Evolutionary conservation across 2,113 vertebrate species (phyloP), one percentile per base, ranked within the genome.

Genomic region (Phaetusa simplex): DNA sequence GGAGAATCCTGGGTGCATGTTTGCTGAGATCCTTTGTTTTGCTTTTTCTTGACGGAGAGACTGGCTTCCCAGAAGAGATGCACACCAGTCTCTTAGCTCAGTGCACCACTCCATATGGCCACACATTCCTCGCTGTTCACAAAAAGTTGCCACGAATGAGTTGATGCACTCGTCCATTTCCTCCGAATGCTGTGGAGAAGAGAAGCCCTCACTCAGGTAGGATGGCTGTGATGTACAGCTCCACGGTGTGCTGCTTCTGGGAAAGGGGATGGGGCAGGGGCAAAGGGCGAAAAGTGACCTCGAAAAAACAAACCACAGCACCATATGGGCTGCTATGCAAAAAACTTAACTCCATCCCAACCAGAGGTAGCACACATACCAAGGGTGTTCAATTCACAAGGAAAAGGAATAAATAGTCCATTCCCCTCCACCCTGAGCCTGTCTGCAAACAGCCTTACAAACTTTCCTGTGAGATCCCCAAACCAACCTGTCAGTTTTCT

Each of bases 1-100:
- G 56, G 59, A 84, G 52, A 64, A 43, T 59, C 83, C 70, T 86
- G 43, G 29, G 47, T 67, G 50, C 15, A 3, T 1, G 1, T 64
- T 91, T 86, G 22, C 38, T 9, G 77, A 64, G 69, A 56, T 89
- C 30, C n/a, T 82, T 89, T 84, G n/a, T 4, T 96, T 93, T 78
- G 24, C 43, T 82, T 89, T 65, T 53, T n/a, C 76, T 78, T 86
- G 83, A 59, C 38, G 71, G 83, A 50, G 82, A 78, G 42, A 32
- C 36, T 74, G 56, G 59, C 36, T 83, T 61, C 55, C 0, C 12
- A 78, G 81, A 78, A 64, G 17, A 71, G 59, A 82, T 96, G 94
- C 81, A 64, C 73, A 86, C 72, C 72, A 76, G 38, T 10, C 91
- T 92, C 36, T 70, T 82, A 83, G 45, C 69, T 80, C 43, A 38